Evolutionary conservation across 2,113 vertebrate genomes (phyloP).

Genomic region (Pygoscelis antarcticus): DNA sequence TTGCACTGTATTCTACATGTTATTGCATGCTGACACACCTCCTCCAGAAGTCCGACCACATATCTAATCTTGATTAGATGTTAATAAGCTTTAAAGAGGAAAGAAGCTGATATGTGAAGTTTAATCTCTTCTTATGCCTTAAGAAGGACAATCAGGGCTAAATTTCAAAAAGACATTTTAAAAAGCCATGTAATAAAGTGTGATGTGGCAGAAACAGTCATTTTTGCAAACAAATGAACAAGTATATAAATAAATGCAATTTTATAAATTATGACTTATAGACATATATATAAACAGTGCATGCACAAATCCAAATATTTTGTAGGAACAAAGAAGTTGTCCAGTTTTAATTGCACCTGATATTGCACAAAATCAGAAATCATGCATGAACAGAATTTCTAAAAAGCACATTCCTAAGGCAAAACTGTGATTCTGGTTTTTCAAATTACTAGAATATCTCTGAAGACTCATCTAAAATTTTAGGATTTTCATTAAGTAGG

Average conservation of each 20-base stretch:
- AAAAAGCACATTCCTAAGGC: not conserved
- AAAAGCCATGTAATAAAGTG: not conserved
- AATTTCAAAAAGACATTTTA: not conserved
- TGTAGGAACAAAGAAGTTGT: not conserved
- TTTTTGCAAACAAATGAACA: not conserved
- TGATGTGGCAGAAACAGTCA: not conserved
- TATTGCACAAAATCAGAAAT: not conserved
- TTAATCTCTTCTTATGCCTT: constrained; percentile 49
- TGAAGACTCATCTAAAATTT: not conserved
- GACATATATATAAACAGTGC: not conserved
- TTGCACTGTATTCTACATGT: not conserved
- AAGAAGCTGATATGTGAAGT: constrained; percentile 5
- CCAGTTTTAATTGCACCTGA: not conserved
- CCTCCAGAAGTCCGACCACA: not conserved
- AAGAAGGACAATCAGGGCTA: not conserved
- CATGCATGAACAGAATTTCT: not conserved
- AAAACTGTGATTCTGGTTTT: not conserved
- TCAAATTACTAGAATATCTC: not conserved
- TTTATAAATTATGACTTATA: not conserved
- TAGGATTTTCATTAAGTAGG: not conserved
- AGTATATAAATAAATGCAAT: not conserved
- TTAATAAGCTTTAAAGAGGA: constrained; percentile 45
- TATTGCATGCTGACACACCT: not conserved
- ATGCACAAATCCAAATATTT: not conserved
- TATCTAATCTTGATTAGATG: constrained; percentile 36